Percentiles rank a stretch among this genome's conserved stretches.
Conservation (phyloP, 2,888 invertebrate genomes). For the Gerris lacustris region DNA sequence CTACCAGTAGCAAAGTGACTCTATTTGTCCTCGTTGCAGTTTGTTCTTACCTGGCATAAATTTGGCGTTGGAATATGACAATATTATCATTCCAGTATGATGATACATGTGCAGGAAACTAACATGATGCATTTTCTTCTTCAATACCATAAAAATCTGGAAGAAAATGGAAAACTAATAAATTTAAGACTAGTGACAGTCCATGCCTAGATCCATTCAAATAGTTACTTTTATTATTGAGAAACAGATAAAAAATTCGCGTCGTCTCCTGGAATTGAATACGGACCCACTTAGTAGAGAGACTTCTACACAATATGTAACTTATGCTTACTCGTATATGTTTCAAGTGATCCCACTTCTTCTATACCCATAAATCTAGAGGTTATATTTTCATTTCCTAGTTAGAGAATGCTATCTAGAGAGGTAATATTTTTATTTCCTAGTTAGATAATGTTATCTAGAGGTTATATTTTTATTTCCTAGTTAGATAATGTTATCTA, state of each 20-base stretch:
- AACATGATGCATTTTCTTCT: background rate
- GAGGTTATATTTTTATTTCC: background rate
- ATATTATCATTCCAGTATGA: background rate
- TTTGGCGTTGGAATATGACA: background rate
- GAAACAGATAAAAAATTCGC: too few relatives aligned
- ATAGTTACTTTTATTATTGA: too few relatives aligned
- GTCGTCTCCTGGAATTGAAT: too few relatives aligned
- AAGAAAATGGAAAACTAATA: background rate
- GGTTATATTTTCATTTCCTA: background rate
- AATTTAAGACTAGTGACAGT: too few relatives aligned
- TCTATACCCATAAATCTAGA: background rate
- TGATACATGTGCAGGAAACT: background rate
- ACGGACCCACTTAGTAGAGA: too few relatives aligned
- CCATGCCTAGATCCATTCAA: too few relatives aligned
- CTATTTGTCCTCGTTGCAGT: too few relatives aligned
- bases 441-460: background rate
- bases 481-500: background rate
- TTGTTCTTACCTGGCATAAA: background rate
- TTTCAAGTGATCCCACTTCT: too few relatives aligned
- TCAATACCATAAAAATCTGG: background rate
- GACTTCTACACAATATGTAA: too few relatives aligned
- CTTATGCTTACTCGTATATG: too few relatives aligned
- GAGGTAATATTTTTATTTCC: background rate
- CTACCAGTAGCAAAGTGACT: too few relatives aligned
- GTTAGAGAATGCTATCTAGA: background rate